Conservation (phyloP, 2,113 vertebrate species). For the Centropus bengalensis region DNA sequence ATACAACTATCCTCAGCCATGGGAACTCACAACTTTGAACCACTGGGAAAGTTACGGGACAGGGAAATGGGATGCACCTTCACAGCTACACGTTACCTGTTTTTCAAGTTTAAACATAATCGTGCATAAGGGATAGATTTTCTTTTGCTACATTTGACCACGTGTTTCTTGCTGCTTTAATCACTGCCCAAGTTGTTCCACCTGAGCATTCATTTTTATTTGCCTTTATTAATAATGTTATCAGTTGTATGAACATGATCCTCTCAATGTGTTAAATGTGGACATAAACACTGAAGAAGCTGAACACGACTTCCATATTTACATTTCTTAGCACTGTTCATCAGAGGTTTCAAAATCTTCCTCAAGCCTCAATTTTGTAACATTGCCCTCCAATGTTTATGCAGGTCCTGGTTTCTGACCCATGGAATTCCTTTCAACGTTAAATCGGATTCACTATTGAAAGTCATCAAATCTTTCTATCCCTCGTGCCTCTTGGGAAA, state of each 20-base stretch:
- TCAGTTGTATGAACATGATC: not conserved
- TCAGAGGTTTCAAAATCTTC: not conserved
- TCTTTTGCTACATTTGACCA: not conserved
- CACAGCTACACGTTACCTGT: not conserved
- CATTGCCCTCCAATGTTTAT: not conserved
- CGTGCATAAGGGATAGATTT: not conserved
- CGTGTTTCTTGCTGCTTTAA: not conserved
- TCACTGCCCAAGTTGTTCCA: not conserved
- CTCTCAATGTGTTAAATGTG: not conserved
- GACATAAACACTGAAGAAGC: not conserved
- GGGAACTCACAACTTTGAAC: not conserved
- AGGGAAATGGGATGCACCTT: not conserved
- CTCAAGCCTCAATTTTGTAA: not conserved
- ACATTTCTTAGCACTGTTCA: not conserved
- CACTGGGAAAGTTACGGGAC: accelerated
- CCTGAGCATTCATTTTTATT: not conserved
- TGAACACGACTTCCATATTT: not conserved
- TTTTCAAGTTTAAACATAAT: not conserved
- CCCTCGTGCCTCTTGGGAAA: not conserved
- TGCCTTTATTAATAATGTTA: not conserved
- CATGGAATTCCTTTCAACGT: not conserved
- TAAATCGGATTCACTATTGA: not conserved
- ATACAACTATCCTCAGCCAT: not conserved
- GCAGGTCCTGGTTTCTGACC: not conserved
- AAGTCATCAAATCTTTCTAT: not conserved